phyloP scores from a whole-genome alignment of 2,797 vertebrate species.

The Chiloscyllium punctatum region DNA sequence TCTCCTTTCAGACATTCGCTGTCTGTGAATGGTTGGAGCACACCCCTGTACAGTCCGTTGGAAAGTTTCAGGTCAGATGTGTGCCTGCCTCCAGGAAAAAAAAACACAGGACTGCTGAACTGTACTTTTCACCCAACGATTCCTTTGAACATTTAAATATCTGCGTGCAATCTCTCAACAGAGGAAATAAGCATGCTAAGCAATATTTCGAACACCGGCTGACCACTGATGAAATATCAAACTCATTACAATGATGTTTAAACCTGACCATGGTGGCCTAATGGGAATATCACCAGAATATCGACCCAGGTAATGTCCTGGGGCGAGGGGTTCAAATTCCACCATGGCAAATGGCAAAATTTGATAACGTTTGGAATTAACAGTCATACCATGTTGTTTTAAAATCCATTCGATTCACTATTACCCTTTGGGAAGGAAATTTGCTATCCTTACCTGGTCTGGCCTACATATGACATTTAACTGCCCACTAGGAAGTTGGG shows the following conservation, averaged over 20 bases:
- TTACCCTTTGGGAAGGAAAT: too few relatives aligned
- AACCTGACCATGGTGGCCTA: neutral
- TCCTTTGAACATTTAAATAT: neutral
- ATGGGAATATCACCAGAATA: neutral
- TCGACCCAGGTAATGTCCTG: too few relatives aligned
- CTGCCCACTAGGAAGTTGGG: too few relatives aligned
- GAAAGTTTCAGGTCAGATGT: constrained; percentile 62
- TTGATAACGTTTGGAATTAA: too few relatives aligned
- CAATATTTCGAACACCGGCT: neutral
- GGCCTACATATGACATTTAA: too few relatives aligned
- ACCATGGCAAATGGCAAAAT: too few relatives aligned
- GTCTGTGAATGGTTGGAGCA: constrained; percentile 75
- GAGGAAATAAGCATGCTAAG: neutral
- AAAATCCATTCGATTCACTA: too few relatives aligned
- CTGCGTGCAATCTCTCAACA: neutral
- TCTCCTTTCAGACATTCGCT: constrained; percentile 60
- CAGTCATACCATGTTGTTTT: too few relatives aligned
- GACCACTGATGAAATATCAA: neutral
- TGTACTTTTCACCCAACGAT: neutral
- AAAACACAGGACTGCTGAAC: neutral
- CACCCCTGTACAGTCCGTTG: constrained; percentile 51
- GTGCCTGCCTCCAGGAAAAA: constrained; percentile 65
- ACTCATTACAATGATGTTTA: neutral
- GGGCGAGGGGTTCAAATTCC: too few relatives aligned
- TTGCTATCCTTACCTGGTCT: too few relatives aligned